Conservation (phyloP, 2,113 vertebrate genomes). For the Phyllopteryx taeniolatus region DNA sequence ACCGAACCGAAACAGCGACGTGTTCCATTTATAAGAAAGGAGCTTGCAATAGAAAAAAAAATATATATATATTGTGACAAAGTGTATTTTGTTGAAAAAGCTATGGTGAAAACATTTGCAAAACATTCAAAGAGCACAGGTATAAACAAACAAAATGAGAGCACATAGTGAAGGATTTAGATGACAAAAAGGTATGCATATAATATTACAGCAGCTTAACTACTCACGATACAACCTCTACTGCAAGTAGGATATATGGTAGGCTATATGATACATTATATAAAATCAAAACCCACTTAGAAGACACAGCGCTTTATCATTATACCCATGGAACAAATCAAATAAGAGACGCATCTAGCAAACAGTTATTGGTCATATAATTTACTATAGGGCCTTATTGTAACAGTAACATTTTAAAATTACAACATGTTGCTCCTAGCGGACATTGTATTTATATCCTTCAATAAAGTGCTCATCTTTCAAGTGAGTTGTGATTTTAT, state of each 20-base stretch:
- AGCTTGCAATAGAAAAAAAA: slow-evolving; percentile 2
- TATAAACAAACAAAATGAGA: slow-evolving; percentile 50
- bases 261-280: slow-evolving; percentile 26
- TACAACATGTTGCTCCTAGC: not conserved
- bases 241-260: slow-evolving; percentile 45
- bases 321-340: not conserved
- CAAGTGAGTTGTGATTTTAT: slow-evolving; percentile 42
- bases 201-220: slow-evolving; percentile 51
- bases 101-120: slow-evolving; percentile 32
- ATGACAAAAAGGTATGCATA: slow-evolving; percentile 34
- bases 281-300: slow-evolving; percentile 49
- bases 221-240: slow-evolving; percentile 57
- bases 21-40: not conserved
- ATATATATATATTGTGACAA: slow-evolving; percentile 24
- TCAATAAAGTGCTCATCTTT: slow-evolving; percentile 11
- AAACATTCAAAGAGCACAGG: slow-evolving; percentile 51
- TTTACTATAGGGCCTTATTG: not conserved
- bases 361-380: not conserved
- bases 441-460: not conserved
- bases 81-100: slow-evolving; percentile 27
- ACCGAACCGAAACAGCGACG: not conserved
- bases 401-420: not conserved
- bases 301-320: slow-evolving; percentile 12
- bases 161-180: slow-evolving; percentile 42
- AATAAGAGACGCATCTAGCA: not conserved